These are phyloP conservation scores for Synaphobranchus kaupii DNA, from an alignment of 2,797 vertebrate species.

Conservation along the genomic window DNA sequence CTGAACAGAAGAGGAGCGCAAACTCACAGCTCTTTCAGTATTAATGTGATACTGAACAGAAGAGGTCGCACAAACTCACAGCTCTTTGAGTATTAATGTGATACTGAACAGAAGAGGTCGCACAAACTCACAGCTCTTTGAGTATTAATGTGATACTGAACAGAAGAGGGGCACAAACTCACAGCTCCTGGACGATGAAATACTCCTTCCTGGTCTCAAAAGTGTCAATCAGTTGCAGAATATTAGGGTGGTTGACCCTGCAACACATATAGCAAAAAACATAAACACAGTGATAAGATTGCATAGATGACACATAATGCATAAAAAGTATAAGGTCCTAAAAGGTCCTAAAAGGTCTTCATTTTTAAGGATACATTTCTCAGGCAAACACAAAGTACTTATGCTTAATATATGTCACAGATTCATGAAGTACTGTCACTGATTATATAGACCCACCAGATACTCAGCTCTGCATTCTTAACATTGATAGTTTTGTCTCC, in stretches of 20 bases:
- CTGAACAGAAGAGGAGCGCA: too few species aligned
- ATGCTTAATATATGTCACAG: neutral
- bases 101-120: too few species aligned
- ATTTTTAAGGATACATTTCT: neutral
- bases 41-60: too few species aligned
- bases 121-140: too few species aligned
- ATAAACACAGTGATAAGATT: neutral
- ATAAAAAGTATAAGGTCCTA: neutral
- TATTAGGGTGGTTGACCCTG: conserved; percentile 85
- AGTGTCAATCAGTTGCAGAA: conserved; percentile 84
- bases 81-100: conserved; percentile 62
- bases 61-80: conserved; percentile 58
- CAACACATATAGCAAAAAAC: conserved; percentile 37
- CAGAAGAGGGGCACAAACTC: conserved; percentile 50
- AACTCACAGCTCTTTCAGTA: too few species aligned
- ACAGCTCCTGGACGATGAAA: conserved; percentile 87
- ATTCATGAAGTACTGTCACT: neutral
- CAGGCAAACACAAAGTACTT: neutral
- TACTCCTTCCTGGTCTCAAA: conserved; percentile 86
- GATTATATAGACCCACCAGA: neutral
- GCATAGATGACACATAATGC: neutral
- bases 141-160: too few species aligned
- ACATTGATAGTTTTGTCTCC: neutral
- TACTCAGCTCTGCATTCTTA: neutral
- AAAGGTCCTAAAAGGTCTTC: neutral